A percentile compares a stretch with the other conserved stretches of the same genome.
phyloP scores from a whole-genome alignment of 2,113 vertebrate genomes.

The Stigmatopora nigra region DNA sequence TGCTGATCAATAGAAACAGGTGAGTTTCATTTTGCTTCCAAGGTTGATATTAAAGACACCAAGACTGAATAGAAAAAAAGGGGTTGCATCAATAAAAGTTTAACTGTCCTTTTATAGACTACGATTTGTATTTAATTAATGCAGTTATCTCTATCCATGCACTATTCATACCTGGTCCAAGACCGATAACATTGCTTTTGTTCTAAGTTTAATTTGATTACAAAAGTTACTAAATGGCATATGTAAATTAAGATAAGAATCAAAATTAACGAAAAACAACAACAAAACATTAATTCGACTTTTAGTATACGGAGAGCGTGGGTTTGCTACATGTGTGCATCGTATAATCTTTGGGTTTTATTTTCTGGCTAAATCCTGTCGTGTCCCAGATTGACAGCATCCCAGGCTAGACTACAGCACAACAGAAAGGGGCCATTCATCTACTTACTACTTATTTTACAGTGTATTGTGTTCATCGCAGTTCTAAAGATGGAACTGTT shows the following conservation, averaged over 20 bases:
- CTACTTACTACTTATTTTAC: slow-evolving; percentile 2
- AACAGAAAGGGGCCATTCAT: slow-evolving; percentile 34
- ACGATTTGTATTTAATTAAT: slow-evolving; percentile 9
- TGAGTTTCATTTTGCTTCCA: slow-evolving; percentile 26
- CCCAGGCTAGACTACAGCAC: slow-evolving; percentile 33
- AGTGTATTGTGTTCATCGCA: neutral
- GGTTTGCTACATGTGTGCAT: slow-evolving; percentile 34
- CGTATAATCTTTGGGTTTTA: slow-evolving; percentile 67
- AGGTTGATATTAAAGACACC: neutral
- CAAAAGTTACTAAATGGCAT: neutral
- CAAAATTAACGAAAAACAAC: neutral
- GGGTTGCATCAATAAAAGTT: neutral
- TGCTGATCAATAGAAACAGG: slow-evolving; percentile 28
- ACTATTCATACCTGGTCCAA: slow-evolving; percentile 29
- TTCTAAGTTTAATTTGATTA: neutral
- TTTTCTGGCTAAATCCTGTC: slow-evolving; percentile 63
- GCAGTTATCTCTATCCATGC: slow-evolving; percentile 25
- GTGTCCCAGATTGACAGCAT: slow-evolving; percentile 69
- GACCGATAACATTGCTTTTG: neutral
- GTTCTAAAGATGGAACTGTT: slow-evolving; percentile 39
- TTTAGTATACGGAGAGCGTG: slow-evolving; percentile 9
- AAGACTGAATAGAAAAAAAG: neutral
- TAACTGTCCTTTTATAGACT: neutral
- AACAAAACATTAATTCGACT: neutral
- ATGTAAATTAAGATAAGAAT: neutral